Conservation (phyloP, 2,113 vertebrate species). For the Epinephelus fuscoguttatus region DNA sequence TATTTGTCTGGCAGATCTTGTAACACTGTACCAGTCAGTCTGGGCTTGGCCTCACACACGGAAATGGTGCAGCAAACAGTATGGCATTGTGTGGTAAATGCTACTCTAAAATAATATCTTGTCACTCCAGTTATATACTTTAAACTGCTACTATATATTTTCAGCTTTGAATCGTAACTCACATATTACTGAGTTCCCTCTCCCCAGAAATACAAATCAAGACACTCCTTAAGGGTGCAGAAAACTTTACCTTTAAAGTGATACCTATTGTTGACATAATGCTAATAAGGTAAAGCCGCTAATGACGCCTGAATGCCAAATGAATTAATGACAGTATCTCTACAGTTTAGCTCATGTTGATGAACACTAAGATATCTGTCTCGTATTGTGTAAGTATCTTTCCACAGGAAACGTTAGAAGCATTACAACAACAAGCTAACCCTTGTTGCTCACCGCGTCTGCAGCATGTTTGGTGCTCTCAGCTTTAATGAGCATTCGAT, state of each 20-base stretch:
- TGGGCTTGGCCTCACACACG: neutral
- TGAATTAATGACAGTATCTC: neutral
- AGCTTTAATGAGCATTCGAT: neutral
- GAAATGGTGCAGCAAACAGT: neutral
- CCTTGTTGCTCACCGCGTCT: neutral
- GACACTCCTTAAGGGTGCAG: neutral
- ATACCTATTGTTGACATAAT: neutral
- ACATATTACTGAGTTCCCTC: neutral
- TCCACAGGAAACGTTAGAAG: neutral
- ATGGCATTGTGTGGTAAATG: neutral
- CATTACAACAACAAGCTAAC: too few relatives aligned
- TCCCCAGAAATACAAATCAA: neutral
- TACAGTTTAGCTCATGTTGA: neutral
- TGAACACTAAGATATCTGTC: neutral
- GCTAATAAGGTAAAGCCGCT: neutral
- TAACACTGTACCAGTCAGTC: neutral
- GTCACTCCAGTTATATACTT: neutral
- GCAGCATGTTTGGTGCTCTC: neutral
- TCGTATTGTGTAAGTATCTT: neutral
- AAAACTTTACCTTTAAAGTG: constrained; percentile 15
- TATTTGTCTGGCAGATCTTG: neutral
- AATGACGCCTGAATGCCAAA: neutral
- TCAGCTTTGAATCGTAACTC: neutral
- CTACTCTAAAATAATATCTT: neutral
- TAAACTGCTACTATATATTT: neutral